Evolutionary conservation across 35 echinoderm and acorn worm genomes (phyloP), one percentile per base, ranked within the genome.

Genomic region (Eucidaris tribuloides): DNA sequence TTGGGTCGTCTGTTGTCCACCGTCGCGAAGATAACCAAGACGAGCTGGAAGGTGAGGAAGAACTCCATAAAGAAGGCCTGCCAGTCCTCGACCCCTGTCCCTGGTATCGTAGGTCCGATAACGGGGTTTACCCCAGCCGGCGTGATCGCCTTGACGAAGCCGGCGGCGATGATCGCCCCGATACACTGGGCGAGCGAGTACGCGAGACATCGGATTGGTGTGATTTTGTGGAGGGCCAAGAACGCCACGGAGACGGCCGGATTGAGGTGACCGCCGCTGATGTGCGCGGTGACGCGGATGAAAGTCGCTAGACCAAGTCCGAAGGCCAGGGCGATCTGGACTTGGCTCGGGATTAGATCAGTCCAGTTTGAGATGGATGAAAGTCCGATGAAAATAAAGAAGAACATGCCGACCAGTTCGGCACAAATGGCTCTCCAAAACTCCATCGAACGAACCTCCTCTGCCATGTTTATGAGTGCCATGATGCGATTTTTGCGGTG

Each of bases 201-300:
- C 72, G 85, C 7, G 20, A 89, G 25, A 23, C 77, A 57, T 62
- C 90, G 71, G 39, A 94, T 33, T 24, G 86, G 86, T 34, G 86
- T 89, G 37, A 94, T 85, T 20, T 68, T 48, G 33, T 88, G 86
- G 32, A 83, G 83, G 35, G 79, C 71, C 42, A 88, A 22, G 39
- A 97, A 89, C 11, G 74, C 89, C 3, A 92, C 39, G 3, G 94
- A 89, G 1, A 97, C 94, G 2, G 94, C 94, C 1, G 94, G 94
- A 44, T 97, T 97, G 44, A 97, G 65, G 22, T 97, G 89, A 2
- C 84, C 94, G 17, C 94, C 94, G 34, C 94, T 97, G 39, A 97
- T 88, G 58, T 97, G 94, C 4, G 85, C 90, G 9, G 85, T 89
- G 42, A 81, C 78, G 34, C 89, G 90, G 17, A 97, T 83, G 25